Evolutionary conservation across 23 tunicate species (phyloP).

Genomic region (Halocynthia aurantium): DNA sequence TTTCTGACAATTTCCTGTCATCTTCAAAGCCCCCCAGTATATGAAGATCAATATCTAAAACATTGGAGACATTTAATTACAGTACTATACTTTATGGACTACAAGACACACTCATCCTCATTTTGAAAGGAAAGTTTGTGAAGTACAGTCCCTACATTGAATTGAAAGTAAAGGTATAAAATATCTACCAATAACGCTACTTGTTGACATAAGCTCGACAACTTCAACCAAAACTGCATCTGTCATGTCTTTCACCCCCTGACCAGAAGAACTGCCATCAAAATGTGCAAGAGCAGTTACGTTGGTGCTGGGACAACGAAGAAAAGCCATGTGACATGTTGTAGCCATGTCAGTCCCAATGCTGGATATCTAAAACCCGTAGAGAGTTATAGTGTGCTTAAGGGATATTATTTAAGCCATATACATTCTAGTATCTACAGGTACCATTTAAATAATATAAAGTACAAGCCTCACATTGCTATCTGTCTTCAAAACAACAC

Average conservation of each 20-base stretch:
- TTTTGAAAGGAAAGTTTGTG: no score
- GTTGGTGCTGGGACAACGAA: slow-evolving; percentile 24
- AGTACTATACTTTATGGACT: not conserved
- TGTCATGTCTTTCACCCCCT: slow-evolving; percentile 43
- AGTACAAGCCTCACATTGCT: no score
- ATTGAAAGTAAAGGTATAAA: no score
- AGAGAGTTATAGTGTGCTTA: not conserved
- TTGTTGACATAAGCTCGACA: not conserved
- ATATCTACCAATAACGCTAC: not conserved
- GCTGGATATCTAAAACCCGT: slow-evolving; percentile 19
- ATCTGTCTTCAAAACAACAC: not conserved
- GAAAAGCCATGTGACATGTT: slow-evolving; percentile 66
- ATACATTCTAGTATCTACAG: no score
- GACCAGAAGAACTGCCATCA: slow-evolving; percentile 48
- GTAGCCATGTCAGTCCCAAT: slow-evolving; percentile 84
- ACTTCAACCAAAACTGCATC: slow-evolving; percentile 17
- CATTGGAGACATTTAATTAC: not conserved
- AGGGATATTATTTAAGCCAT: not conserved
- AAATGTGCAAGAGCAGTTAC: slow-evolving; percentile 68
- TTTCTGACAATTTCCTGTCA: slow-evolving; percentile 30
- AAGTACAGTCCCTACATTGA: not conserved
- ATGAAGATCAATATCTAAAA: slow-evolving; percentile 31
- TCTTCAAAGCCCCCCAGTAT: slow-evolving; percentile 70
- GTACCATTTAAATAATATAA: no score
- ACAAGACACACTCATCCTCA: no score